These are phyloP conservation scores for Jordanella pulchra DNA, from an alignment of 2,797 vertebrate genomes.

Conservation along the genomic window DNA sequence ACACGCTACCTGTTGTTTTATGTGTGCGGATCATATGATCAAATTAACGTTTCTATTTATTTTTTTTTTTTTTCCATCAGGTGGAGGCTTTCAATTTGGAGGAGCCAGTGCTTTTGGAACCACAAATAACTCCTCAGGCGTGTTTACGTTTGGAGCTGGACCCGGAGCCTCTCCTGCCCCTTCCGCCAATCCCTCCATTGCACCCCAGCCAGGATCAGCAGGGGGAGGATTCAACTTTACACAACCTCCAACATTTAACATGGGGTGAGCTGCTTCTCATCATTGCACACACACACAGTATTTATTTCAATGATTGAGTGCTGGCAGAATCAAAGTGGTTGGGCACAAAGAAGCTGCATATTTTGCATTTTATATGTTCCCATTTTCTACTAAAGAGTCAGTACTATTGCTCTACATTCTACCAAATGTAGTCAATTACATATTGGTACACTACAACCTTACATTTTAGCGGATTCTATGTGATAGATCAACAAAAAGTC, in stretches of 20 bases:
- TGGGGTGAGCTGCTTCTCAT: constrained; percentile 82
- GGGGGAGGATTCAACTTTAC: constrained; percentile 82
- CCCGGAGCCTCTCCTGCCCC: constrained; percentile 70
- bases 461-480: no score
- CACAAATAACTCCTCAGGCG: constrained; percentile 72
- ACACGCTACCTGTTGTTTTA: not conserved
- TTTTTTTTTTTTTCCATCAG: constrained; percentile 52
- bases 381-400: no score
- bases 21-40: not conserved
- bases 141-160: constrained; percentile 88
- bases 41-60: not conserved
- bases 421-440: no score
- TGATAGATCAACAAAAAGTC: no score
- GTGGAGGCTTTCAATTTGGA: constrained; percentile 89
- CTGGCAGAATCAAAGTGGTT: no score
- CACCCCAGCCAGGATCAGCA: constrained; percentile 68
- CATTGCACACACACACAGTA: not conserved
- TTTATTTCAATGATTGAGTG: not conserved
- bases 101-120: constrained; percentile 84
- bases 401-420: no score
- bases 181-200: constrained; percentile 76
- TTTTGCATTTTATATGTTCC: no score
- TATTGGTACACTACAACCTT: no score
- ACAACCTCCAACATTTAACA: constrained; percentile 80
- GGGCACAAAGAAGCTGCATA: no score